Base-by-base conservation (phyloP, 92 coral and sea anemone species). In the Phenganax marumi region DNA sequence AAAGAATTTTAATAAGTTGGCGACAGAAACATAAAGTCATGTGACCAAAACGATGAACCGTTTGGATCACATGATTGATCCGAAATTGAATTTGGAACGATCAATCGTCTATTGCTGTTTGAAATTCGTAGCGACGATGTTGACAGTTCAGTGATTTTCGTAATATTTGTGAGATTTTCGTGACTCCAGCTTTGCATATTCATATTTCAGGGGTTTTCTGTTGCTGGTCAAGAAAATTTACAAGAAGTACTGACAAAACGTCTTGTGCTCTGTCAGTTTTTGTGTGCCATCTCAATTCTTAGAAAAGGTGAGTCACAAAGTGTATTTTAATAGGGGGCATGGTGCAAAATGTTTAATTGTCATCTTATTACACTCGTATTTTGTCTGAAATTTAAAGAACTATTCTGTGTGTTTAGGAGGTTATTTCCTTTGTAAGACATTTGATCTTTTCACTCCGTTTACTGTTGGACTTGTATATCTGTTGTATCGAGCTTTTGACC, bases 161-260 rank as follows among this genome's bases (percentile, higher is more conserved):
- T n/a, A 5, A 33, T 33, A 5, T 33, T 33, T 33, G 5, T 33
- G 43, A 33, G 43, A 5, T 33, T 33, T 2, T 33, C 43, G 5
- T 33, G 43, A 2, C 5, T 5, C 5, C 5, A 33, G 43, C 5
- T 33, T 33, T 33, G 43, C 43, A 33, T 1, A 33, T 33, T 33
- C 47, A 4, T 72, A 26, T 47, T 52, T 17, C 68, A 95, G 98
- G 98, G 98, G 18, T 95, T 95, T 77, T 92, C 97, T 60, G 98
- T 95, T 47, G 98, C 89, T 79, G 98, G 98, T 23, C 91, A 95
- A 83, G 98, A 95, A 74, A 95, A 95, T 63, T 79, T 95, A 16
- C 98, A 95, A 75, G 98, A 95, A 75, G 89, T 95, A 50, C 93
- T 95, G 18, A 92, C 95, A 73, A 95, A 95, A 66, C 98, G 93